Percentiles rank a stretch among this genome's conserved stretches.
phyloP scores from a whole-genome alignment of 2,113 vertebrate species.

The Spilogale gracilis region DNA sequence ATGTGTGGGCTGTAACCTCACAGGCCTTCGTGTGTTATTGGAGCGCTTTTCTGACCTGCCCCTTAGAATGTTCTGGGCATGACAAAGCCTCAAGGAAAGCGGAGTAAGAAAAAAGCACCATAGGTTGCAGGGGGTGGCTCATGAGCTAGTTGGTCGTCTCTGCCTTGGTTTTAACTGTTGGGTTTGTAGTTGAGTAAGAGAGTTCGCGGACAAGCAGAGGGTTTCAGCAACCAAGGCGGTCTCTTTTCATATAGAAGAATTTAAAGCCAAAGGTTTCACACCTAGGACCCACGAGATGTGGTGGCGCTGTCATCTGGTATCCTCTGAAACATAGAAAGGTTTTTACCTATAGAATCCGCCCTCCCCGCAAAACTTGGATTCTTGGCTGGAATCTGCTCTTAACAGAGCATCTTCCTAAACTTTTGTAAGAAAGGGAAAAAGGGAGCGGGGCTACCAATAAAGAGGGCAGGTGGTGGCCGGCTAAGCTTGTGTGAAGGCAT shows the following conservation, averaged over 20 bases:
- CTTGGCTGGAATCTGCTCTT: not conserved
- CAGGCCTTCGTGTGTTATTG: not conserved
- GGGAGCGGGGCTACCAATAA: not conserved
- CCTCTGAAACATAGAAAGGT: not conserved
- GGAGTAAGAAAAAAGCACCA: not conserved
- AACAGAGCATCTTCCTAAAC: not conserved
- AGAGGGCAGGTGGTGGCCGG: not conserved
- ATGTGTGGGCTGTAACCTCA: not conserved
- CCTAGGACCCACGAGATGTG: not conserved
- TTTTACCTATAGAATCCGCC: not conserved
- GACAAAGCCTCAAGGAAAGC: not conserved
- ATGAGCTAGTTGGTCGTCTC: not conserved
- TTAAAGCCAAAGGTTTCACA: not conserved
- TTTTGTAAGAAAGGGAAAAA: not conserved
- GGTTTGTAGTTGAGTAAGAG: not conserved
- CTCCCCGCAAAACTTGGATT: not conserved
- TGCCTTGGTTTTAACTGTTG: not conserved
- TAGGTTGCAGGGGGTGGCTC: not conserved
- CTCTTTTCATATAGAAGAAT: not conserved
- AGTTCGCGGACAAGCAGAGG: not conserved
- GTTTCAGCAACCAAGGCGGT: not conserved
- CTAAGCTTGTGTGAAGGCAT: conserved; percentile 17
- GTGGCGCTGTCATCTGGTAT: not conserved
- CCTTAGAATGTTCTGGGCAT: not conserved
- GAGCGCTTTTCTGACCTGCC: not conserved